Conservation (phyloP, 53 echinoderm and acorn worm species). For the Temnopleurus reevesii region DNA sequence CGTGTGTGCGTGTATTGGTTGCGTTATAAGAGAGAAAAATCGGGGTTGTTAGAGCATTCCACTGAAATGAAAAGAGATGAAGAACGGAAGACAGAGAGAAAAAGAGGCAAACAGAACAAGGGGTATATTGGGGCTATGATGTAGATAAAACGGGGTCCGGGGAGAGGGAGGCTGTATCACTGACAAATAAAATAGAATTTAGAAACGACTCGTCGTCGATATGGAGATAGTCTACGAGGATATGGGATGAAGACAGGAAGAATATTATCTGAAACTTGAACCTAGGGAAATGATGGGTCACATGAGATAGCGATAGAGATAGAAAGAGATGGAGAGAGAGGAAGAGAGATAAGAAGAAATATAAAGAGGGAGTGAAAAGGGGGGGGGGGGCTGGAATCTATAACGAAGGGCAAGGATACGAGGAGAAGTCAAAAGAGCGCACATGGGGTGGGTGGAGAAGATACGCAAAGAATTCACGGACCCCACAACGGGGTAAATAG, state of each 20-base stretch:
- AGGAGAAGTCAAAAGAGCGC: not conserved
- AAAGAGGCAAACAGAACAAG: not conserved
- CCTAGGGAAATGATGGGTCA: too few species aligned
- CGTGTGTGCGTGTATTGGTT: too few species aligned
- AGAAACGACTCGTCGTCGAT: too few species aligned
- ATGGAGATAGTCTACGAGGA: too few species aligned
- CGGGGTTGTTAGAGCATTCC: too few species aligned
- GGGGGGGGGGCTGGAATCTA: not conserved
- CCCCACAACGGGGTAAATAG: constrained; percentile 47
- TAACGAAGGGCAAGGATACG: not conserved
- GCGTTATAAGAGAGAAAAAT: too few species aligned
- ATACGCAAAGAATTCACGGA: constrained; percentile 6
- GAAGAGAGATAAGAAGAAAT: too few species aligned
- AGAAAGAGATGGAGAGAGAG: not conserved
- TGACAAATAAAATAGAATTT: too few species aligned
- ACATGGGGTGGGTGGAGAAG: not conserved
- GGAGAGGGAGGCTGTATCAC: too few species aligned
- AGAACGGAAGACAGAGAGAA: not conserved
- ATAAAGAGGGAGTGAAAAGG: not conserved
- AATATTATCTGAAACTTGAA: too few species aligned
- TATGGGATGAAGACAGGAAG: too few species aligned
- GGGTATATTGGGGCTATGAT: not conserved
- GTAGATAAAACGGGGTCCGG: too few species aligned
- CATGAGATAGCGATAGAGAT: not conserved
- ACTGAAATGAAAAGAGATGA: not conserved